Evolutionary conservation across 2,888 invertebrate genomes (phyloP), one percentile per base, ranked within the genome.

Genomic region (Nomada fucata): DNA sequence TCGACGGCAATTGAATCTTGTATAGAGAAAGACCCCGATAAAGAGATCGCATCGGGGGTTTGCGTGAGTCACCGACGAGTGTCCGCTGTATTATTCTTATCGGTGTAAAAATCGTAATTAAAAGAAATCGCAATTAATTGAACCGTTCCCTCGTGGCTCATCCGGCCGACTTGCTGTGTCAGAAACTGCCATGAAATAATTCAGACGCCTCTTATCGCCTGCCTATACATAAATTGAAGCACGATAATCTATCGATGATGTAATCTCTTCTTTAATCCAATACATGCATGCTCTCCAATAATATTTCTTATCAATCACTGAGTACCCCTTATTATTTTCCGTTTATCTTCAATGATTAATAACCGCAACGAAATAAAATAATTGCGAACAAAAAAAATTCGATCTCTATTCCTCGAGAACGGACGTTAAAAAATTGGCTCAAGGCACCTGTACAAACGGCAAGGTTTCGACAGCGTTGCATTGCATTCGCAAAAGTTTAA

Each of bases 1-100:
- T 57, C 55, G 47, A 79, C 47, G 59, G 61, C 73, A 76, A 83
- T 83, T 75, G 75, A 72, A 74, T 68, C 63, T 78, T 60, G 61
- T 74, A 82, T 78, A 74, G 57, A 68, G 53, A 26, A 68, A 53
- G 36, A 65, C 42, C 36, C 36, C 29, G 78, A 71, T 71, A 13
- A 68, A 36, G 36, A 18, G 42, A 76, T 71, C 69, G 36, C 26
- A 82, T 74, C 20, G 50, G 64, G 29, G 47, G 64, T 53, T 20
- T n/a, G 53, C n/a, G 75, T 79, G 75, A 83, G 42, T 82, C 71
- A 75, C 52, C 42, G 11, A 64, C 23, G 18, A 76, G 26, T 42
- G 20, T 47, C 42, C 47, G n/a, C n/a, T 50, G 18, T 10, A 26
- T 50, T 55, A 60, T 71, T 55, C 20, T 50, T 53, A 67, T 71